Conservation (phyloP, 2,113 vertebrate genomes). For the Reinhardtius hippoglossoides region DNA sequence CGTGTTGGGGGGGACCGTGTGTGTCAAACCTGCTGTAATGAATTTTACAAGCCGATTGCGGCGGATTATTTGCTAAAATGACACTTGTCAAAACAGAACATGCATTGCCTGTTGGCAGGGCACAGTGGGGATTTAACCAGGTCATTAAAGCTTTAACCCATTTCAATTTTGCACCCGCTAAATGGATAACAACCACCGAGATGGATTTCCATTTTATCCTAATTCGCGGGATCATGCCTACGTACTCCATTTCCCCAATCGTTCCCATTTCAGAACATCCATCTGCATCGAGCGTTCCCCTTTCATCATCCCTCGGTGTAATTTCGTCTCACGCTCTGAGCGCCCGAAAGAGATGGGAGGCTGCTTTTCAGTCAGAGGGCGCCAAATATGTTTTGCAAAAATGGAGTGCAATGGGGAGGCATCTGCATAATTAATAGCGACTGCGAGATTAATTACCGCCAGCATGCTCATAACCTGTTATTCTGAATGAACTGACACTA, state of each 20-base stretch:
- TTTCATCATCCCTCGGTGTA: constrained; percentile 60
- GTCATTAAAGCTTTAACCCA: constrained; percentile 64
- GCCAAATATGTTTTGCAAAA: constrained; percentile 34
- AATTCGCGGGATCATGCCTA: constrained; percentile 60
- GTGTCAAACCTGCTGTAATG: constrained; percentile 35
- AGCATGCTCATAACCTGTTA: constrained; percentile 20
- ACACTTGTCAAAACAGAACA: constrained; percentile 68
- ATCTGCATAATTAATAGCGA: constrained; percentile 56
- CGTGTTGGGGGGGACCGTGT: neutral
- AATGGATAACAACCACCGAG: constrained; percentile 69
- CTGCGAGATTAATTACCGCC: constrained; percentile 54
- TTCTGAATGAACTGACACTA: constrained; percentile 17
- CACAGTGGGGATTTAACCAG: constrained; percentile 53
- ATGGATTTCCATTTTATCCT: constrained; percentile 71
- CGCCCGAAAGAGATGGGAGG: constrained; percentile 14
- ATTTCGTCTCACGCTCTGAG: constrained; percentile 53
- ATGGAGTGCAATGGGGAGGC: constrained; percentile 18
- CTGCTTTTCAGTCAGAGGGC: constrained; percentile 18
- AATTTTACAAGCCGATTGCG: constrained; percentile 55
- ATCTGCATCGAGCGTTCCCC: constrained; percentile 46
- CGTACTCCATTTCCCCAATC: constrained; percentile 41
- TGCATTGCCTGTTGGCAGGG: constrained; percentile 43
- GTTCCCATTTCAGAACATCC: constrained; percentile 56
- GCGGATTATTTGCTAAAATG: constrained; percentile 62
- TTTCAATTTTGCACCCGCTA: constrained; percentile 57